A percentile compares a stretch with the other conserved stretches of the same genome.
Conservation (phyloP, 1,140 invertebrate genomes). For the Papilio helenus region DNA sequence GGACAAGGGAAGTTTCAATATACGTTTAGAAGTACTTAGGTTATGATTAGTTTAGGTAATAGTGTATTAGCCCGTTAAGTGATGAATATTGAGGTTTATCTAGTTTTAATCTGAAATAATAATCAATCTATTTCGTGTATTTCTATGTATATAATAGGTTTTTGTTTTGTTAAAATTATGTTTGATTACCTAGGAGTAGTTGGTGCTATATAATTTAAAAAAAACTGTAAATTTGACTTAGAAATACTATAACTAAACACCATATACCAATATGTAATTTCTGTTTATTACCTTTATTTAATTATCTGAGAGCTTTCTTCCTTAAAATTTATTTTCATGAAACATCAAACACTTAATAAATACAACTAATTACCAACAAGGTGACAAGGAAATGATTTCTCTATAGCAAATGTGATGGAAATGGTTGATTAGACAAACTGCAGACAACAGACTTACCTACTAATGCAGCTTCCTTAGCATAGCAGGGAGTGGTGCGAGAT, state of each 20-base stretch:
- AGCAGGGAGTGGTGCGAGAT: neutral
- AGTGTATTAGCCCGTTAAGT: neutral
- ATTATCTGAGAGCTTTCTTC: neutral
- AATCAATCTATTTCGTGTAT: no score
- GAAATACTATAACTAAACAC: neutral
- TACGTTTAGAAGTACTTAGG: neutral
- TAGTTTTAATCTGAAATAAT: no score
- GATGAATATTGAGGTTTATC: no score
- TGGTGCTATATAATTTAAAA: no score
- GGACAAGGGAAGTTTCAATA: neutral
- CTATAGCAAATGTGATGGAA: neutral
- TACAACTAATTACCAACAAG: neutral
- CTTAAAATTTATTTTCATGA: neutral
- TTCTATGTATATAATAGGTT: no score
- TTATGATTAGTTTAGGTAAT: neutral
- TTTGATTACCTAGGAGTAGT: no score
- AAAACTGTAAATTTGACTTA: no score
- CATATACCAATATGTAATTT: neutral
- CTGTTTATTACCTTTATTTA: no score
- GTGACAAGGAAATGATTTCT: conserved; percentile 29
- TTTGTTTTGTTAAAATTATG: no score
- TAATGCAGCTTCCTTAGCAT: conserved; percentile 45
- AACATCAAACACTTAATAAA: neutral
- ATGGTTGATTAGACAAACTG: conserved; percentile 22
- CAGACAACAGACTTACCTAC: neutral